Conservation (phyloP, 2,113 vertebrate species). For the Chrysochloris asiatica region DNA sequence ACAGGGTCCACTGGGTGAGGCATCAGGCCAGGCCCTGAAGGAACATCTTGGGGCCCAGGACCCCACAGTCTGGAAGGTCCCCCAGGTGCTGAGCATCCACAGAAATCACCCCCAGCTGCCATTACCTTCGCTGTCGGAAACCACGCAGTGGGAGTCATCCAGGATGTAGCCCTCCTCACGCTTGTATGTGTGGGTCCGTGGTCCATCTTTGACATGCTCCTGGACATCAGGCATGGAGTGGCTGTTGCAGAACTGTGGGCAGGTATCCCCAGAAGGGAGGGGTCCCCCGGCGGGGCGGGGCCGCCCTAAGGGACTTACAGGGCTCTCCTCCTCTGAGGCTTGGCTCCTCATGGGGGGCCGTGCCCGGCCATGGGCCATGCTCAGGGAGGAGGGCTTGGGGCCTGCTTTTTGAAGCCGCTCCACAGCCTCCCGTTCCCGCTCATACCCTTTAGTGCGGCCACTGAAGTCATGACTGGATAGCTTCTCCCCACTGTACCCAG, state of each 20-base stretch:
- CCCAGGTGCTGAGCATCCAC: constrained; percentile 79
- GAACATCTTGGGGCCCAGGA: constrained; percentile 84
- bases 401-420: constrained; percentile 92
- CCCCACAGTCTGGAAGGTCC: constrained; percentile 78
- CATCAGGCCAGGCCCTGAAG: constrained; percentile 78
- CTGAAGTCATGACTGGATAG: constrained; percentile 89
- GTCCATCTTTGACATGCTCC: constrained; percentile 95
- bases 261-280: constrained; percentile 90
- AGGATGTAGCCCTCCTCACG: constrained; percentile 97
- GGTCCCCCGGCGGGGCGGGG: constrained; percentile 86
- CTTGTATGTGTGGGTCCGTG: constrained; percentile 96
- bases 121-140: constrained; percentile 99
- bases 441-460: constrained; percentile 94
- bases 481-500: constrained; percentile 94
- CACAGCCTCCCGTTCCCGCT: constrained; percentile 87
- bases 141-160: constrained; percentile 98
- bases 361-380: constrained; percentile 88
- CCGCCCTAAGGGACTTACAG: constrained; percentile 94
- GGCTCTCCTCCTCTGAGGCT: constrained; percentile 97
- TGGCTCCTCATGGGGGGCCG: constrained; percentile 93
- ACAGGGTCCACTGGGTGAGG: constrained; percentile 70
- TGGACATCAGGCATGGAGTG: constrained; percentile 99
- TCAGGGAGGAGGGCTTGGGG: constrained; percentile 86
- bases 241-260: constrained; percentile 97
- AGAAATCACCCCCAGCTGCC: constrained; percentile 89